Base-by-base conservation (phyloP, 2,797 vertebrate species). In the Momotus momota region DNA sequence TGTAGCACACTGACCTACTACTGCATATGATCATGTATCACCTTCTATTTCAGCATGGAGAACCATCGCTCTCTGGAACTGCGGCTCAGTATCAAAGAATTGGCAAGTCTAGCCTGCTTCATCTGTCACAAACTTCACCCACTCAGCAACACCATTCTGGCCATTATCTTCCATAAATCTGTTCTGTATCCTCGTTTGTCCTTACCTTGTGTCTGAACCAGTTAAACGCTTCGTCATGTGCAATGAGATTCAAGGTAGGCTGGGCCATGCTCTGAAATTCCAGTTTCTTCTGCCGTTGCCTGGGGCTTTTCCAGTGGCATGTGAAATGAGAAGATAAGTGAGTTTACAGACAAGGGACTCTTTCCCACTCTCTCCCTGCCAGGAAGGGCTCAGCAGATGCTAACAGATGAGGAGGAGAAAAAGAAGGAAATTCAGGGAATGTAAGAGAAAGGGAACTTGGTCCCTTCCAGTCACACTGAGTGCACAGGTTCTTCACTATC, bases 101-200 rank as follows among this genome's bases (percentile, higher is more conserved):
- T 20, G 33, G 41, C 33, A 35, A 71, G 83, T 71, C 72, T 52
- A 49, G 78, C 62, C 78, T 87, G 64, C 83, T 71, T 93, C 27
- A 54, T 85, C 72, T 95, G 64, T n/a, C 85, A 65, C 73, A 93
- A 33, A 74, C 74, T 80, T 87, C 92, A 77, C 88, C 90, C 64
- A 77, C 82, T 87, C 81, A 41, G 86, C 80, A 74, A 19, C 72
- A 45, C 69, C 60, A 16, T 88, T 85, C 60, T 80, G 75, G 69
- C 6, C 7, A 82, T 43, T 27, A 17, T n/a, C 80, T 81, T 86
- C 46, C 90, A 78, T 94, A 88, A 91, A 82, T 66, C 82, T 79
- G 0, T 74, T 86, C 77, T 86, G 77, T 86, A 83, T 74, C 86
- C 65, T 86, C 1, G 0, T 25, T 2, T 51, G 64, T 87, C 85